A percentile compares a stretch with the other conserved stretches of the same genome.
These are phyloP conservation scores for Neotoma lepida DNA, from an alignment of 2,113 vertebrate genomes.

Conservation along the genomic window DNA sequence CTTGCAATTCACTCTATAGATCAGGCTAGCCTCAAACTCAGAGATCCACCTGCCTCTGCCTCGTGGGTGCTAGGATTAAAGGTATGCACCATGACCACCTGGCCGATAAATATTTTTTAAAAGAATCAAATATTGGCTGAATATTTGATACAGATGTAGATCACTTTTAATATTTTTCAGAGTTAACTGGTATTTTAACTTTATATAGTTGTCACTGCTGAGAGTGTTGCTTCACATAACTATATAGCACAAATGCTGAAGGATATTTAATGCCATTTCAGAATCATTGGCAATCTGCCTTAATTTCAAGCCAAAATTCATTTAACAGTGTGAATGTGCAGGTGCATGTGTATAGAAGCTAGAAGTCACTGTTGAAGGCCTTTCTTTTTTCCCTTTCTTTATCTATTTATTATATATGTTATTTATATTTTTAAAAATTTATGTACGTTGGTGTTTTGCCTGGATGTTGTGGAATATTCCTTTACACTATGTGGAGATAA, in stretches of 20 bases:
- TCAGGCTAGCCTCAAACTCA: background rate
- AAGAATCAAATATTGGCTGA: background rate
- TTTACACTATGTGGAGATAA: too few relatives aligned
- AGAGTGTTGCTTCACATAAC: background rate
- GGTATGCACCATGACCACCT: background rate
- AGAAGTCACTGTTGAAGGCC: background rate
- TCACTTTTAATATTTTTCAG: background rate
- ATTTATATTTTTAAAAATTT: background rate
- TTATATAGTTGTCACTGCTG: background rate
- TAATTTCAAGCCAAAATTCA: background rate
- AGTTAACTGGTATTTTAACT: background rate
- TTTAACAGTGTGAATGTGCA: background rate
- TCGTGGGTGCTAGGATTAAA: background rate
- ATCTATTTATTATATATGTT: background rate
- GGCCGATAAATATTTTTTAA: background rate
- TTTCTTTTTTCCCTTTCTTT: too few relatives aligned
- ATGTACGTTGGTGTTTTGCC: background rate
- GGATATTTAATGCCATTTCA: background rate
- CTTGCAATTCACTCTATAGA: background rate
- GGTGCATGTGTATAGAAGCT: background rate
- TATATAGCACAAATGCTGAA: background rate
- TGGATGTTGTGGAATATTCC: background rate
- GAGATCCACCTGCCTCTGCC: background rate
- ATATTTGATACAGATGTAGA: background rate
- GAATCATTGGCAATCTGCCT: background rate